phyloP scores from a whole-genome alignment of 2,888 invertebrate genomes.

The Synanthedon andrenaeformis region DNA sequence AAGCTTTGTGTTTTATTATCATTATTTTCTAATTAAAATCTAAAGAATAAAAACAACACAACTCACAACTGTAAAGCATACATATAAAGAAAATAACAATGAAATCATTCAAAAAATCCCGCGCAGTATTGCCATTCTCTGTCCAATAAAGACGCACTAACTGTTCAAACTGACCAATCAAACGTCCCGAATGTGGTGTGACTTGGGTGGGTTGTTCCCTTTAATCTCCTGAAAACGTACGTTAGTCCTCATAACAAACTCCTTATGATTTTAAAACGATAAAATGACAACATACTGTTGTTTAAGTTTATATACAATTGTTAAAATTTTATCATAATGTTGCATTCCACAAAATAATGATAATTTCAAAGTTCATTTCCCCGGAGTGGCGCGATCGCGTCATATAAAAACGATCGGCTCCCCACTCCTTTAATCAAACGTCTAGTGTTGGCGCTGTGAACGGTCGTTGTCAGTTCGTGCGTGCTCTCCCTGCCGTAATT shows the following conservation, averaged over 20 bases:
- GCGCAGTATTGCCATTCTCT: slow-evolving; percentile 18
- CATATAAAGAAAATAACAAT: background rate
- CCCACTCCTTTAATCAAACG: slow-evolving; percentile 61
- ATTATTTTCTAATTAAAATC: no score
- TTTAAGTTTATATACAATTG: slow-evolving; percentile 15
- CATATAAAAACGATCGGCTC: slow-evolving; percentile 54
- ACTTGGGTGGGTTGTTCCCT: slow-evolving; percentile 53
- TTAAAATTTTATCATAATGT: slow-evolving; percentile 20
- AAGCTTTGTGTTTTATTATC: no score
- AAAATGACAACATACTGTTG: background rate
- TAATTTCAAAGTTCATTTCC: slow-evolving; percentile 45
- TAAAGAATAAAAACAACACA: no score
- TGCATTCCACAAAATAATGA: slow-evolving; percentile 26
- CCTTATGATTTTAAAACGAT: background rate
- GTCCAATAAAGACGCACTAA: slow-evolving; percentile 34
- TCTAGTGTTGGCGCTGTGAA: slow-evolving; percentile 38
- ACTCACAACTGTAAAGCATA: no score
- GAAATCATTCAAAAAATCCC: slow-evolving; percentile 21
- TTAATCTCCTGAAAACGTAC: slow-evolving; percentile 18
- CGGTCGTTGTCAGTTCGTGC: slow-evolving; percentile 35
- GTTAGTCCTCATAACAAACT: slow-evolving; percentile 1
- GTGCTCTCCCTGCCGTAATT: slow-evolving; percentile 40
- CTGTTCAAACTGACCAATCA: slow-evolving; percentile 39
- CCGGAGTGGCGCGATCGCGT: slow-evolving; percentile 64
- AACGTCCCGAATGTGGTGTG: slow-evolving; percentile 54